Percentiles rank a stretch among this genome's conserved stretches.
Conservation (phyloP, 2,888 invertebrate species). For the Dicycla oo region DNA sequence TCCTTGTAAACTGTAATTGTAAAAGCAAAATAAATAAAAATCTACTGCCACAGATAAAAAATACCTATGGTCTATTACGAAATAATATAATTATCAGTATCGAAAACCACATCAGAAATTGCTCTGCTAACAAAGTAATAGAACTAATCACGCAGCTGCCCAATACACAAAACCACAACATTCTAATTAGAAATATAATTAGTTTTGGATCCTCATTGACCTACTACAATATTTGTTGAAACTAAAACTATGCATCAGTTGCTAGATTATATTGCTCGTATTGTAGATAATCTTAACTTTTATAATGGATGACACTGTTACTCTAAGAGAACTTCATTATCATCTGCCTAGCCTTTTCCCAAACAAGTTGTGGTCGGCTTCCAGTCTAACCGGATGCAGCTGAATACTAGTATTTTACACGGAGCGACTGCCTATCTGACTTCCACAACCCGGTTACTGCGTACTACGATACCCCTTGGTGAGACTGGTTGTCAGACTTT, state of each 20-base stretch:
- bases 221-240: conserved; percentile 9
- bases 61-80: background rate
- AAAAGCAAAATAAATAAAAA: too few species aligned
- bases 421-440: too few species aligned
- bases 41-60: background rate
- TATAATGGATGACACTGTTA: background rate
- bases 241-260: background rate
- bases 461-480: too few species aligned
- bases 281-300: background rate
- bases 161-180: conserved; percentile 30
- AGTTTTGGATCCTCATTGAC: conserved; percentile 31
- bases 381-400: too few species aligned
- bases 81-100: conserved; percentile 5
- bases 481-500: too few species aligned
- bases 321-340: background rate
- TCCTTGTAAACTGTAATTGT: background rate
- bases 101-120: conserved; percentile 32
- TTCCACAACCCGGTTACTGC: too few species aligned
- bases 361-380: too few species aligned
- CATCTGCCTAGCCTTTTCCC: too few species aligned
- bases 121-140: conserved; percentile 16
- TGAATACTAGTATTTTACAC: too few species aligned
- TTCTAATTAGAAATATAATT: conserved; percentile 45
- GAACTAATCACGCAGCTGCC: conserved; percentile 39
- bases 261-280: background rate